Evolutionary conservation across 2,113 vertebrate species (phyloP), one percentile per base, ranked within the genome.

Genomic region (Anguilla japonica): DNA sequence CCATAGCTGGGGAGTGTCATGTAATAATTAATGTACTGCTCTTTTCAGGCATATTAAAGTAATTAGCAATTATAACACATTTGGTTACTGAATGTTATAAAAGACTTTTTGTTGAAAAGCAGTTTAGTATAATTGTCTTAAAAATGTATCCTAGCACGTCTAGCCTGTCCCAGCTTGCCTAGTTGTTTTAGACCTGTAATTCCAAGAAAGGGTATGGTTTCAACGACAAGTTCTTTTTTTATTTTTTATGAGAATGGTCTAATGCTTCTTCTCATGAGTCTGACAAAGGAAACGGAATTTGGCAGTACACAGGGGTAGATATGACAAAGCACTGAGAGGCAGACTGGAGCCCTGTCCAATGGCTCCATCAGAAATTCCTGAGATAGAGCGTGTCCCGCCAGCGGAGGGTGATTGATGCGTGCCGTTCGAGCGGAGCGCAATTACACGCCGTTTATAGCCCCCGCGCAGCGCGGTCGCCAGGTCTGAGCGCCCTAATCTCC

Each of bases 361-460:
- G 40, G 39, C 75, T 79, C 75, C 84, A 14, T 50, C 41, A 80
- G 14, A 67, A 53, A 79, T 85, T 85, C 84, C 84, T 75, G n/a
- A 78, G 60, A 75, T 41, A 75, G 29, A 41, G 60, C 40, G 13
- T 22, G 40, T 14, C 57, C n/a, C 26, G 50, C 83, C 50, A 6
- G 83, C 20, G 22, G 29, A n/a, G 60, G 41, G 41, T 50, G 67
- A 43, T 50, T 84, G 13, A 41, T 71, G n/a, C 41, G 60, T 18
- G 34, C 20, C 40, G 20, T 84, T 84, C 22, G 71, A 84, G 11
- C 8, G 60, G 20, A 84, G 34, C 57, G 8, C 41, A 71, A 84
- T 84, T 41, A 43, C 50, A 41, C 63, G 16, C 41, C 56, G 18
- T 84, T 84, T 84, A 84, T 71, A 84, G 60, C 22, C 60, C 83